Evolutionary conservation across 2,888 invertebrate species (phyloP).

Genomic region (Drosophila testacea): DNA sequence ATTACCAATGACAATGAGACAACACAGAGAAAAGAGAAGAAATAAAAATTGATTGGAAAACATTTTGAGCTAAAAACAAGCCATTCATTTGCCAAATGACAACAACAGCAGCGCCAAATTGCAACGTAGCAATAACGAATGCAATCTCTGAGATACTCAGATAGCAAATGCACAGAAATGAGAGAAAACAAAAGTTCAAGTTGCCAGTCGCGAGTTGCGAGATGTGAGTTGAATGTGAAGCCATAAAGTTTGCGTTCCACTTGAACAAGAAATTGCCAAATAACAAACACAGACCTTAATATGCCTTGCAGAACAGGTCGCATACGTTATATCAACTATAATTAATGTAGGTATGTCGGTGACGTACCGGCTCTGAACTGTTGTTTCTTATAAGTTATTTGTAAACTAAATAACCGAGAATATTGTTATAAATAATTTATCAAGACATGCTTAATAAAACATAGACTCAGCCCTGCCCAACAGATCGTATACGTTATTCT

Average conservation of each 20-base stretch:
- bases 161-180: conserved; percentile 1
- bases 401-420: neutral
- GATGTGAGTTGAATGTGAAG: conserved; percentile 49
- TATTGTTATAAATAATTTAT: too few relatives aligned
- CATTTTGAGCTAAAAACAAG: conserved; percentile 81
- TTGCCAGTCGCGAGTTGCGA: conserved; percentile 64
- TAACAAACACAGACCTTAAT: neutral
- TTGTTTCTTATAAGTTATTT: neutral
- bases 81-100: conserved; percentile 78
- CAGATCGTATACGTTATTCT: conserved; percentile 2
- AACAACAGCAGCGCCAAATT: conserved; percentile 70
- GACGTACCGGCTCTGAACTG: too few relatives aligned
- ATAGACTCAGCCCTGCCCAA: neutral
- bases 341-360: too few relatives aligned
- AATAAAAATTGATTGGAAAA: conserved; percentile 85
- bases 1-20: conserved; percentile 75
- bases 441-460: neutral
- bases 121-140: conserved; percentile 66
- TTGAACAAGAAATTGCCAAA: conserved; percentile 39
- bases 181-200: conserved; percentile 58
- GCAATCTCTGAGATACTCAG: conserved; percentile 57
- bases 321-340: neutral
- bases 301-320: conserved; percentile 13
- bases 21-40: conserved; percentile 22
- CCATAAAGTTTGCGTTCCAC: conserved; percentile 67